phyloP scores from a whole-genome alignment of 2,113 vertebrate genomes.

The Pygoscelis antarcticus region DNA sequence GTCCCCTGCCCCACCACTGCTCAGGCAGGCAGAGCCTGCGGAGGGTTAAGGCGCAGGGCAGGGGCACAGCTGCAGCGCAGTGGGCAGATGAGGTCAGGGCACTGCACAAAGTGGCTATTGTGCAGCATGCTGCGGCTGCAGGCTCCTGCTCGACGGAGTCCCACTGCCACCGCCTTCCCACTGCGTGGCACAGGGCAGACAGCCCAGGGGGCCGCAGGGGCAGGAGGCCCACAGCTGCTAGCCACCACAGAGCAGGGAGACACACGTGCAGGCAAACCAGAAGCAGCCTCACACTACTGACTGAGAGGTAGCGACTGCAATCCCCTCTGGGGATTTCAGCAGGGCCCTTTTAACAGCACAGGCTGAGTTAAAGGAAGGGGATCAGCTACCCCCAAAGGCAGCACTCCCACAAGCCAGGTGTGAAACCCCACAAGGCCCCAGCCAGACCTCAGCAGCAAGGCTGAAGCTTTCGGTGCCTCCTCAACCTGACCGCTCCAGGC shows the following conservation, averaged over 20 bases:
- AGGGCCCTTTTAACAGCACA: background rate
- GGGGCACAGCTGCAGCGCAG: background rate
- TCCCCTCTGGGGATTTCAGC: background rate
- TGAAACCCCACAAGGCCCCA: background rate
- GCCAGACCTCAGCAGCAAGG: background rate
- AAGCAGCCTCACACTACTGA: background rate
- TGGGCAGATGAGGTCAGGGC: background rate
- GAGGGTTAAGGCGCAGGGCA: background rate
- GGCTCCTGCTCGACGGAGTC: background rate
- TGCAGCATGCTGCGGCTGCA: background rate
- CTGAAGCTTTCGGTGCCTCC: background rate
- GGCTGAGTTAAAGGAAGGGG: background rate
- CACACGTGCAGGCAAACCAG: fast-evolving
- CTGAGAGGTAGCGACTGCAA: too few relatives aligned
- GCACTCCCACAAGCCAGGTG: background rate
- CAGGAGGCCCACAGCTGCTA: background rate
- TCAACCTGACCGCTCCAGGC: background rate
- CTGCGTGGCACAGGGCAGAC: fast-evolving
- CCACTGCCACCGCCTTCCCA: background rate
- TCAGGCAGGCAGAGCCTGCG: fast-evolving
- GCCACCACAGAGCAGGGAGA: background rate
- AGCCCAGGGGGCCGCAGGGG: fast-evolving
- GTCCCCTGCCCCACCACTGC: background rate
- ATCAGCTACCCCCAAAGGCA: background rate
- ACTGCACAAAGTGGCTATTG: conserved; percentile 5